Base-by-base conservation (phyloP, 1,140 invertebrate species). In the Aphelenchoides fujianensis region DNA sequence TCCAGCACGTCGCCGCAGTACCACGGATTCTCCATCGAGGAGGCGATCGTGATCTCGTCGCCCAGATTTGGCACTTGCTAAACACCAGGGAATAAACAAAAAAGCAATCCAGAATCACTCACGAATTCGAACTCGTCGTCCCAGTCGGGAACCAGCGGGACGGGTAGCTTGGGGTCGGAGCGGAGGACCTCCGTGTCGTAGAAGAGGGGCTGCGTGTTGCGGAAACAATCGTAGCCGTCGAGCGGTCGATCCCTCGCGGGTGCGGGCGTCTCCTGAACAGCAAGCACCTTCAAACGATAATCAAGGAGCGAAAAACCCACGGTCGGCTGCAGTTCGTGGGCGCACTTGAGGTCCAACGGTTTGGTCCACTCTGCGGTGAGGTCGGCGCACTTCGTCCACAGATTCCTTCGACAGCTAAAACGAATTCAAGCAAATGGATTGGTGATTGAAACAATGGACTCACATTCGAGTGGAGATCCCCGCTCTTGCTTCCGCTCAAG, bases 1-100 rank as follows among this genome's bases (percentile, higher is more conserved):
- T 66, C 63, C 12, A 66, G 28, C 16, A 66, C 63, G n/a, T 66
- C 63, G 31, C 63, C 63, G 31, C 12, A n/a, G 3, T 66, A 66
- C 63, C 63, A 66, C 12, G 63, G 32, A 66, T 66, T 66, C 27
- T 35, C 23, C 23, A 66, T 23, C 1, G 63, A 66, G 32, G 37
- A 34, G 23, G n/a, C 23, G 32, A 66, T n/a, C 32, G 37, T 35
- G 30, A 19, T 19, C n/a, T 66, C 63, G 23, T 66, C 63, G 5
- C 7, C 23, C 28, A 59, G 34, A 19, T 32, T 5, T 7, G 19
- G 19, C 55, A 30, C 19, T 30, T 59, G 12, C 55, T 59, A 48
- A 48, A 48, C n/a, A n/a, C n/a, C n/a, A n/a, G n/a, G n/a, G n/a
- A n/a, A n/a, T n/a, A n/a, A n/a, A n/a, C n/a, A n/a, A n/a, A n/a